Conservation (phyloP, 1,140 invertebrate species). For the Periplaneta americana region DNA sequence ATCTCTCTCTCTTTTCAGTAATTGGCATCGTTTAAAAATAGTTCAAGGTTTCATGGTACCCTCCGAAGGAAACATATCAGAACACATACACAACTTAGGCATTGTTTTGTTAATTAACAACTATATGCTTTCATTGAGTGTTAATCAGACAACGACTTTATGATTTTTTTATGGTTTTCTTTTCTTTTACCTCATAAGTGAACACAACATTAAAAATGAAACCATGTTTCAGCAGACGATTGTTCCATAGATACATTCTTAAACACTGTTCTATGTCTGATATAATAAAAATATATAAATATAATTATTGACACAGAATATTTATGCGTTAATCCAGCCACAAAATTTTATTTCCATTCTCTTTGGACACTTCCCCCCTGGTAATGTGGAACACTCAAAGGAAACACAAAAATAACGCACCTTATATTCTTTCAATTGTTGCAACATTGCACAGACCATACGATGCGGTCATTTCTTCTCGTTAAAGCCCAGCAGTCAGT, state of each 20-base stretch:
- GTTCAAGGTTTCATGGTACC: neutral
- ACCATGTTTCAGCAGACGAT: neutral
- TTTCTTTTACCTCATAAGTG: neutral
- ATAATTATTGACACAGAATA: neutral
- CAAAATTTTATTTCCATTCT: neutral
- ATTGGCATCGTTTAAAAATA: neutral
- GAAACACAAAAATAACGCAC: neutral
- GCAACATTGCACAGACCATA: neutral
- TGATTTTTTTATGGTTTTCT: neutral
- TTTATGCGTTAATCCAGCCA: constrained; percentile 2
- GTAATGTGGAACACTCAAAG: neutral
- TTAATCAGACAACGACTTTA: constrained; percentile 1
- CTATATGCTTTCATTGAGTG: neutral
- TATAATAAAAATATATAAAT: constrained; percentile 12
- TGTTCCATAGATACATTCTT: neutral
- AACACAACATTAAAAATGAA: constrained; percentile 9
- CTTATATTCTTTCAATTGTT: neutral
- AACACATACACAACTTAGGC: constrained; percentile 7
- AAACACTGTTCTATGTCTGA: neutral
- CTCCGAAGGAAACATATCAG: neutral
- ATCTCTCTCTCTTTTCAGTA: neutral
- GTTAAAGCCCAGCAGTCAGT: neutral
- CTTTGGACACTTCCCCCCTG: neutral
- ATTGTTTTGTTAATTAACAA: neutral
- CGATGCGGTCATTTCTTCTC: neutral